Evolutionary conservation across 2,888 invertebrate genomes (phyloP).

Genomic region (Tridacna gigas): DNA sequence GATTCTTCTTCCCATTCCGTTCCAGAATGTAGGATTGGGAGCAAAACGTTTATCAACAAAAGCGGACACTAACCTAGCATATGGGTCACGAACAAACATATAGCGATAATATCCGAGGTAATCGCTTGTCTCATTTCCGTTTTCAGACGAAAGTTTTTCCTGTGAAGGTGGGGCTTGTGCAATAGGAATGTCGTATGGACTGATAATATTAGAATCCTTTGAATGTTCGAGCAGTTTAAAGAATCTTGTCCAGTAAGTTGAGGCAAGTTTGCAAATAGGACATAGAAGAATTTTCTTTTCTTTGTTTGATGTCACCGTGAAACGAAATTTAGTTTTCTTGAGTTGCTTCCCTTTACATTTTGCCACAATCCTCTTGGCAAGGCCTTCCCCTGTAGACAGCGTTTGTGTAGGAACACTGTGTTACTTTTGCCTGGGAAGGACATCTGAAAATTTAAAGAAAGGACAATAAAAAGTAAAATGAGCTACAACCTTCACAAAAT

Average conservation of each 20-base stretch:
- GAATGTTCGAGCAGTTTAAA: constrained; percentile 42
- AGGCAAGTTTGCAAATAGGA: constrained; percentile 62
- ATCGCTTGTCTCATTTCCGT: neutral
- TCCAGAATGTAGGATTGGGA: constrained; percentile 68
- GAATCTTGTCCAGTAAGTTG: constrained; percentile 62
- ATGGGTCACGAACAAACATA: constrained; percentile 72
- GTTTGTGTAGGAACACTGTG: too few relatives aligned
- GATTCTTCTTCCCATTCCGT: constrained; percentile 29
- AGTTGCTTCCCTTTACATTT: constrained; percentile 17
- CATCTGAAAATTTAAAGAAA: too few relatives aligned
- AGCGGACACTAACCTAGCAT: constrained; percentile 68
- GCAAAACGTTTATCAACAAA: constrained; percentile 73
- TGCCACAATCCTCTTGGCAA: neutral
- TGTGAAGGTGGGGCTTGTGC: constrained; percentile 41
- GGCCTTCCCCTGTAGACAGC: constrained; percentile 4
- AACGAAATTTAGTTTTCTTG: neutral
- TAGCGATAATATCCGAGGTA: constrained; percentile 21
- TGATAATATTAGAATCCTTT: neutral
- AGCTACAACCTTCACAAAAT: too few relatives aligned
- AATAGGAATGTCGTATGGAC: constrained; percentile 57
- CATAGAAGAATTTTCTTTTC: constrained; percentile 51
- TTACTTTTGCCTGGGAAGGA: too few relatives aligned
- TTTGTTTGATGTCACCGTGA: constrained; percentile 47
- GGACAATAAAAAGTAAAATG: too few relatives aligned
- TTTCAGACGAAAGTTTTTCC: constrained; percentile 24